Percentiles rank a stretch among this genome's conserved stretches.
Evolutionary conservation across 2,797 vertebrate genomes (phyloP).

Genomic region (Enteromius viviparus): DNA sequence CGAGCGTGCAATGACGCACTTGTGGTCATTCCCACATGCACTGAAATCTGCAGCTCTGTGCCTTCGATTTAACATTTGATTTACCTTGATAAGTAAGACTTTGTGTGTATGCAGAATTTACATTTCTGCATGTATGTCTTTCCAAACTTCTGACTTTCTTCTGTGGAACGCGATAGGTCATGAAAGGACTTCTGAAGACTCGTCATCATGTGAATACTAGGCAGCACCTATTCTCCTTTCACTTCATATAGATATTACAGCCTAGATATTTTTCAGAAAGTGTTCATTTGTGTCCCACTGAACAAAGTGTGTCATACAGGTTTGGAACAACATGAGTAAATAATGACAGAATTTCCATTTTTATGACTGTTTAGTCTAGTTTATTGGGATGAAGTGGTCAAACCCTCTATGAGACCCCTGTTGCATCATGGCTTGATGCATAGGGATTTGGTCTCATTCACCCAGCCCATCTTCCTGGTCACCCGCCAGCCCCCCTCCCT

Average conservation of each 20-base stretch:
- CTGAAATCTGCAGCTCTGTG: not conserved
- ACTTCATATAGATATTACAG: not conserved
- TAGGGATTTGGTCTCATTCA: constrained; percentile 51
- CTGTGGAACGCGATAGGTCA: not conserved
- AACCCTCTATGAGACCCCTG: not conserved
- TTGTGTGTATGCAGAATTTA: not conserved
- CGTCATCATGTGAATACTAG: not conserved
- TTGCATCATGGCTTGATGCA: constrained; percentile 34
- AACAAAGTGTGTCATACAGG: not conserved
- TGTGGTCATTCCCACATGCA: constrained; percentile 14
- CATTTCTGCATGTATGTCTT: not conserved
- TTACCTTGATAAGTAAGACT: not conserved
- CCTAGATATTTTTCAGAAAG: not conserved
- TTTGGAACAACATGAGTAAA: not conserved
- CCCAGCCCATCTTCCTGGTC: constrained; percentile 46
- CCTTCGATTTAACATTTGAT: not conserved
- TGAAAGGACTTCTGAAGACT: not conserved
- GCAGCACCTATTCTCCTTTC: not conserved
- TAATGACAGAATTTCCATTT: not conserved
- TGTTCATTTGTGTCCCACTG: not conserved
- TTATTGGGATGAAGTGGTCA: not conserved
- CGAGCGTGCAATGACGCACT: constrained; percentile 21
- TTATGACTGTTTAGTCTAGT: not conserved
- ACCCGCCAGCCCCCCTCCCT: constrained; percentile 22
- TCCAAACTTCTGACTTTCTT: not conserved